These are phyloP conservation scores for Cryptoblepharus egeriae DNA, from an alignment of 2,797 vertebrate genomes.

Conservation along the genomic window DNA sequence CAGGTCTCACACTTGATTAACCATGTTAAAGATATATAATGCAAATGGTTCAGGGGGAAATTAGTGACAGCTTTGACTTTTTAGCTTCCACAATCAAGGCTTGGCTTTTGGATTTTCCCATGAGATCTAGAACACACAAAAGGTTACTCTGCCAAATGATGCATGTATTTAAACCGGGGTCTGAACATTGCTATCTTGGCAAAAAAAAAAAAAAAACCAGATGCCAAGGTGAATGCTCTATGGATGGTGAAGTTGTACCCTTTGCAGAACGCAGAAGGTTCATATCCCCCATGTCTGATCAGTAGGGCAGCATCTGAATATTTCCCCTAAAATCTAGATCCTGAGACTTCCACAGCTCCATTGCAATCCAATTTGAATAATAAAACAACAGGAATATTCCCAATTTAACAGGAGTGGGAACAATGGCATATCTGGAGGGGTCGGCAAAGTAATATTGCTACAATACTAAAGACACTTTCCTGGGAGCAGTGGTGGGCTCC, in stretches of 20 bases:
- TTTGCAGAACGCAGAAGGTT: conserved; percentile 43
- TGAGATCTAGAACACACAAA: conserved; percentile 45
- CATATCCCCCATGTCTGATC: conserved; percentile 26
- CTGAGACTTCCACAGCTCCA: conserved; percentile 26
- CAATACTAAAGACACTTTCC: too few relatives aligned
- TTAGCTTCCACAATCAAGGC: conserved; percentile 47
- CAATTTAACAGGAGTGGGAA: background rate
- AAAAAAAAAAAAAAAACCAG: too few relatives aligned
- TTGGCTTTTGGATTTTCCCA: conserved; percentile 47
- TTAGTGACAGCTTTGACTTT: conserved; percentile 43
- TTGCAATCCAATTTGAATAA: conserved; percentile 22
- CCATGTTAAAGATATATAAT: conserved; percentile 7
- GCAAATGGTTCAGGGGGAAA: background rate
- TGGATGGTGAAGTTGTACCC: conserved; percentile 31
- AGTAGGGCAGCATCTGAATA: conserved; percentile 11
- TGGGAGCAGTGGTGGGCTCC: too few relatives aligned
- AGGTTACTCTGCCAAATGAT: conserved; percentile 59
- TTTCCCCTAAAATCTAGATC: background rate
- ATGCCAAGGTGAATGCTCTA: conserved; percentile 21
- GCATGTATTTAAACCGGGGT: conserved; percentile 42
- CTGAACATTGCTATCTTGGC: conserved; percentile 28
- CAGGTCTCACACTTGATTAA: conserved; percentile 36
- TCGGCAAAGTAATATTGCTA: too few relatives aligned
- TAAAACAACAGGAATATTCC: background rate
- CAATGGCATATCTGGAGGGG: too few relatives aligned